Evolutionary conservation across 2,113 vertebrate genomes (phyloP).

Genomic region (Corythornis madagascariensis): DNA sequence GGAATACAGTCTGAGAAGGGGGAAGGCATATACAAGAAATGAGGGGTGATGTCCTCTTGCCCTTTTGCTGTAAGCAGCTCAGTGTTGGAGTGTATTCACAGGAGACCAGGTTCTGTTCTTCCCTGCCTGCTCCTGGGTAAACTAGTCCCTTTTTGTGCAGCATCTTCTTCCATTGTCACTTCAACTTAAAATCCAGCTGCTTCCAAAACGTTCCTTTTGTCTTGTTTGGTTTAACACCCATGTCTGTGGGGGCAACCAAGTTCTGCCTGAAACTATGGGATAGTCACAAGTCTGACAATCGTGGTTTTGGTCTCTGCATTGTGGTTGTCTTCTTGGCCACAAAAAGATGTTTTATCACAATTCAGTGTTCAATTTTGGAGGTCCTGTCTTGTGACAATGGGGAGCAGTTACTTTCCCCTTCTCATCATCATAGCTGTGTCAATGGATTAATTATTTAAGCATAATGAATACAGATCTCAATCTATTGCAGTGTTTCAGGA

Average conservation of each 20-base stretch:
- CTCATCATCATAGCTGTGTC: fast-evolving
- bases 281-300: not conserved
- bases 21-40: not conserved
- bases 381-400: not conserved
- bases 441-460: not conserved
- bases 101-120: not conserved
- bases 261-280: not conserved
- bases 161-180: not conserved
- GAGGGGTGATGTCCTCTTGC: not conserved
- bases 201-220: not conserved
- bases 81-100: not conserved
- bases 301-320: not conserved
- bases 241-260: not conserved
- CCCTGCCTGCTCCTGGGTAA: not conserved
- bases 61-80: not conserved
- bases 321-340: not conserved
- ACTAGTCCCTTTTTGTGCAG: not conserved
- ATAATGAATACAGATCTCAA: not conserved
- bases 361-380: not conserved
- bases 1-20: not conserved
- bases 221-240: not conserved
- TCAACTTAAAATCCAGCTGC: not conserved
- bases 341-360: not conserved
- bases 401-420: not conserved
- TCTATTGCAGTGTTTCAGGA: not conserved